Base-by-base conservation (phyloP, 2,888 invertebrate genomes). In the Prosapia bicincta region DNA sequence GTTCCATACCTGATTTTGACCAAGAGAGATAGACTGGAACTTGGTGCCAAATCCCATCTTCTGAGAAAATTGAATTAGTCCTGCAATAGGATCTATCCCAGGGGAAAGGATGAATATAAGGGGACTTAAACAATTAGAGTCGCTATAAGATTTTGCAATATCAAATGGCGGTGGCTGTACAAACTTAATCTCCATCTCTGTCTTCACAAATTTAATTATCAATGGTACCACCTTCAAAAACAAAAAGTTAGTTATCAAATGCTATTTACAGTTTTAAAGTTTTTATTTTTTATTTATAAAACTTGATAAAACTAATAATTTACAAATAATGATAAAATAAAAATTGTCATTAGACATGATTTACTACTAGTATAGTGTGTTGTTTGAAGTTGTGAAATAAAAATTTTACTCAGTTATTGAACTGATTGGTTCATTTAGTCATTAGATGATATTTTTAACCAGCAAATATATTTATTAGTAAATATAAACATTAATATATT, bases 1-100 rank as follows among this genome's bases (percentile, higher is more conserved):
- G n/a, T n/a, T n/a, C n/a, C n/a, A n/a, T 77, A 87, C 88, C 85
- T 88, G 88, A 13, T 94, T 94, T 86, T 95, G 95, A 0, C 95
- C 95, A 69, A 95, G 86, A 0, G 95, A 95, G 83, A 95, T 92
- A 13, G 91, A 92, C 82, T 88, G 89, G 83, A 90, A 91, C 84
- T 88, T 89, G 81, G 87, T 86, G 0, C 85, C 83, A 82, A 88
- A 89, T 54, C 90, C 89, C 87, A 91, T 92, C 82, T 89, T 89
- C 81, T 92, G 91, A 38, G 94, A 92, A 85, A 93, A 95, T 85
- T 92, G 92, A 54, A 91, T 88, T 70, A 95, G 85, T 25, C 92
- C 89, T 78, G 91, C 89, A 89, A 94, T 93, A 2, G 95, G 95
- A 85, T 95, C 95, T 1, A 92, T 92, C 20, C 95, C 95, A 1